These are phyloP conservation scores for Bubo blakistoni DNA, from an alignment of 2,113 vertebrate species.

Conservation along the genomic window DNA sequence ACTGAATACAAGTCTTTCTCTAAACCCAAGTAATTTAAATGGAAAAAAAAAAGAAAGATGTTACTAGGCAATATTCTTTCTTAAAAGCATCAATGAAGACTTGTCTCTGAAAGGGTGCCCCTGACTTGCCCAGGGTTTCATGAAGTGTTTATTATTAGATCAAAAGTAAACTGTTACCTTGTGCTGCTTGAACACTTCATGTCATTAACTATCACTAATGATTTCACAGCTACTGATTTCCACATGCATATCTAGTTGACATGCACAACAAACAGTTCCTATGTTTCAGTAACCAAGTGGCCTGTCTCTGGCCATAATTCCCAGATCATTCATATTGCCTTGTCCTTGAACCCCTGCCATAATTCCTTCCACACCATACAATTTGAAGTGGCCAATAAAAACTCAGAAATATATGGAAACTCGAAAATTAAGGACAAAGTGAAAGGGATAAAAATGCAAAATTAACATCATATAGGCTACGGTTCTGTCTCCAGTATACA, in stretches of 20 bases:
- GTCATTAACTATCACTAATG: background rate
- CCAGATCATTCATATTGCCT: background rate
- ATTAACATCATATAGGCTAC: background rate
- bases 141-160: background rate
- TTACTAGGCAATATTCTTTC: background rate
- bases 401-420: background rate
- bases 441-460: background rate
- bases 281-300: background rate
- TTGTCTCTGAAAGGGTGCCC: background rate
- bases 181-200: background rate
- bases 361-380: background rate
- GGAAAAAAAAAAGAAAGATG: background rate
- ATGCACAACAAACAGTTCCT: background rate
- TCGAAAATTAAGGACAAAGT: background rate
- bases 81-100: background rate
- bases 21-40: background rate
- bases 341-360: background rate
- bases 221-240: constrained; percentile 6
- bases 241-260: background rate
- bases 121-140: background rate
- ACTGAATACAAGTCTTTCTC: background rate
- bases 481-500: background rate
- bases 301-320: background rate
- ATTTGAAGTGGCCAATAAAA: background rate
- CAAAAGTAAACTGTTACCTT: background rate